Percentiles rank a stretch among this genome's conserved stretches.
Conservation (phyloP, 1,140 invertebrate genomes). For the Glomeris maerens region DNA sequence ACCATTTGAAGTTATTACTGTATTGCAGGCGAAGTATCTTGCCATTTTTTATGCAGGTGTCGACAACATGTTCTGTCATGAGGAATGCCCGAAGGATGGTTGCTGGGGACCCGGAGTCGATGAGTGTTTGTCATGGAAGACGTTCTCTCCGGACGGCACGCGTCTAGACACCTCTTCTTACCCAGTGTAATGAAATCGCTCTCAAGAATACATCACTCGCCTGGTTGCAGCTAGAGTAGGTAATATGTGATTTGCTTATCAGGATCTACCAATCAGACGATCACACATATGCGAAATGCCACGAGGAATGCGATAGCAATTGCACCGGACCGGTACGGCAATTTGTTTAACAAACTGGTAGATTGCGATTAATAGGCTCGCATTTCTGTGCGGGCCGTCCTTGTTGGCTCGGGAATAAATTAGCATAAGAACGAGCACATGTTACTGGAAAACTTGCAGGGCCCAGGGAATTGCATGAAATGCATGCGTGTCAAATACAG, state of each 20-base stretch:
- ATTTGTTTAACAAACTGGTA: no score
- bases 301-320: constrained; percentile 66
- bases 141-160: constrained; percentile 56
- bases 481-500: constrained; percentile 79
- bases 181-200: no score
- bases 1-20: no score
- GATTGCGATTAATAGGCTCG: no score
- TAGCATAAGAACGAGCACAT: no score
- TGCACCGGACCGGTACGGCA: constrained; percentile 56
- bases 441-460: no score
- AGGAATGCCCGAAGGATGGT: constrained; percentile 70
- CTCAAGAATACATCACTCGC: neutral
- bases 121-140: constrained; percentile 76
- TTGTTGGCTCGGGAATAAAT: no score
- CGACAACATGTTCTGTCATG: constrained; percentile 61
- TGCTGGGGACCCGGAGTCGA: constrained; percentile 86
- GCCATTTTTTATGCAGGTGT: no score
- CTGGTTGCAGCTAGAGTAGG: neutral
- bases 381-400: constrained; percentile 10
- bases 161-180: constrained; percentile 73
- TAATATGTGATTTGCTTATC: no score
- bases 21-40: no score
- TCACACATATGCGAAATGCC: constrained; percentile 67
- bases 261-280: constrained; percentile 66
- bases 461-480: constrained; percentile 61